Evolutionary conservation across 2,113 vertebrate species (phyloP), one percentile per base, ranked within the genome.

Genomic region (Donacobius atricapilla): DNA sequence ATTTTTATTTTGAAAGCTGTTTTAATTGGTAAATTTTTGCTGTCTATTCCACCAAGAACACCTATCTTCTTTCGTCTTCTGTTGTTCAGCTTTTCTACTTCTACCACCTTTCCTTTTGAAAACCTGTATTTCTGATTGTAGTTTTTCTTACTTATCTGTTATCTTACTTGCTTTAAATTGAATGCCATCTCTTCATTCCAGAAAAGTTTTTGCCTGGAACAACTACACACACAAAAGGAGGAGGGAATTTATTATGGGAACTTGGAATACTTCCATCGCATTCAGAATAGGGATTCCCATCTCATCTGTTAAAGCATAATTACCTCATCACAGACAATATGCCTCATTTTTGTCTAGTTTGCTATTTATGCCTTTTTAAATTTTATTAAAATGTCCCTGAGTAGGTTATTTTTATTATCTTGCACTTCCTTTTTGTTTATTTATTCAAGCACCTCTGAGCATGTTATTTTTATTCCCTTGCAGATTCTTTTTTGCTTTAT

Each of bases 231-330:
- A 76, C 31, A 68, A 69, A 92, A 28, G 7, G 6, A 94, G 40
- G 1, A 47, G 3, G 37, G 18, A 51, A 89, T 82, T 83, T 64
- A 24, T 84, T 28, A 60, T 6, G 81, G 57, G 56, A 87, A 78
- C 7, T 33, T 89, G 10, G 37, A 87, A 75, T 40, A 3, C 3
- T 80, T 86, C 31, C 31, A 87, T 73, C 66, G 80, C 40, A 45
- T 84, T 89, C 28, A 56, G 91, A 87, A 58, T 9, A n/a, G 20
- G 28, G 45, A 63, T 40, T 51, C 64, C 75, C 69, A 31, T 19
- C 23, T 47, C 35, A 25, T 91, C 35, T 70, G 42, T 45, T 77
- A 87, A 93, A 90, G 53, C 7, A 82, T 40, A 87, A 94, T 63
- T 35, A 64, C 48, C 7, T 58, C 20, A 58, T 33, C 1, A 3